Evolutionary conservation across 1,140 invertebrate genomes (phyloP), one percentile per base, ranked within the genome.

Genomic region (Tetramorium simillimum): DNA sequence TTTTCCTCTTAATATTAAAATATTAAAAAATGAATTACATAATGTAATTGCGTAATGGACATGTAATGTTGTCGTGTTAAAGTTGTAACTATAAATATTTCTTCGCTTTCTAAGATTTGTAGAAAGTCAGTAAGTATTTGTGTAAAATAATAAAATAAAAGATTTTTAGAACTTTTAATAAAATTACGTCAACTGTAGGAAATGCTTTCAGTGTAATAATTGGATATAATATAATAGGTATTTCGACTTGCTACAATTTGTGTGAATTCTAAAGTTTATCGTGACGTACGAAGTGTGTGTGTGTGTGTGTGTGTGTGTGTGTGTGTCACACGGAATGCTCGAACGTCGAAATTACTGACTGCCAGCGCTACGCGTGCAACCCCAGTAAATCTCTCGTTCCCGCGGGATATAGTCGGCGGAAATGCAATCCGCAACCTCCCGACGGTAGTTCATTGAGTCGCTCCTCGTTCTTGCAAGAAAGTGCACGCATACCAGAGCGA

Each of bases 401-500:
- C 62, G 76, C 60, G 63, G 49, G 33, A 49, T 37, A 14, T 24
- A 28, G 33, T 24, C 69, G 69, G 28, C 69, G 69, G 80, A 84
- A 62, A 56, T 21, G 53, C 80, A 72, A 82, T 21, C 37, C 78
- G 28, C 67, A 72, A 82, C n/a, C 24, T 51, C 46, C 46, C 87
- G 69, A 67, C 77, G 58, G 69, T 73, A 60, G 76, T 90, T 90
- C 89, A 90, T 90, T 88, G 89, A 90, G 81, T 60, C 14, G 33
- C 43, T 58, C 67, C 24, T 70, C 72, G 51, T 33, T 56, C 51
- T 53, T n/a, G 88, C 60, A 84, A 65, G 24, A 67, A 86, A 90
- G 91, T 90, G 88, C 85, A 90, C 89, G 82, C 82, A 90, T 88
- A 92, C 87, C 76, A 90, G 90, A 67, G 88, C 88, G 77, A 85